Conservation (phyloP, 1,140 invertebrate genomes). For the Nasonia vitripennis region DNA sequence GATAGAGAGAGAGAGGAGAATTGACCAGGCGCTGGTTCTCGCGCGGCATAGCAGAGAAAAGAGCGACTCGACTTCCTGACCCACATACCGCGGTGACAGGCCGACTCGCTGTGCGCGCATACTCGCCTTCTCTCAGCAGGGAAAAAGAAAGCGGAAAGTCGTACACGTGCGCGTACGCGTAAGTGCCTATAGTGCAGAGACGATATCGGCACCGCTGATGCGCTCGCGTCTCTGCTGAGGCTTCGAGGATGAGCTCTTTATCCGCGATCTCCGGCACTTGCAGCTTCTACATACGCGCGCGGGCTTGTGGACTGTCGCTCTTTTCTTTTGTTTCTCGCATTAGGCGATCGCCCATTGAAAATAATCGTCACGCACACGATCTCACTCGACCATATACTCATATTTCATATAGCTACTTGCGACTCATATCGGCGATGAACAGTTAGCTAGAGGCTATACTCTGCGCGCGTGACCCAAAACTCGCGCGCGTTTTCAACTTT, state of each 20-base stretch:
- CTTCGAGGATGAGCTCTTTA: too few relatives aligned
- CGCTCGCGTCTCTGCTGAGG: too few relatives aligned
- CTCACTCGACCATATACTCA: background rate
- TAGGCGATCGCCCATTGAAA: too few relatives aligned
- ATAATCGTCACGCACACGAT: too few relatives aligned
- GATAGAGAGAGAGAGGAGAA: background rate
- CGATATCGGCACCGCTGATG: too few relatives aligned
- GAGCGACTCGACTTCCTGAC: conserved; percentile 40
- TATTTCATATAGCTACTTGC: background rate
- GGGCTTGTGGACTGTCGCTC: too few relatives aligned
- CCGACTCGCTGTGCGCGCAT: background rate
- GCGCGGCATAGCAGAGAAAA: conserved; percentile 7
- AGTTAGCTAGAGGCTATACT: background rate
- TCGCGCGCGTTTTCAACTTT: background rate
- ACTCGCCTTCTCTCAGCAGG: background rate
- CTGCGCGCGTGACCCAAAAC: background rate
- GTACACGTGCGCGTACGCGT: background rate
- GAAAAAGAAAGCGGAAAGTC: conserved; percentile 44
- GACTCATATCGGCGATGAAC: background rate
- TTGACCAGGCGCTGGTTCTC: background rate
- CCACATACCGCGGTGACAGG: conserved; percentile 32
- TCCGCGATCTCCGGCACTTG: too few relatives aligned
- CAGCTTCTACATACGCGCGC: too few relatives aligned
- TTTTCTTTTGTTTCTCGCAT: too few relatives aligned
- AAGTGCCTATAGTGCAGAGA: too few relatives aligned